Conservation (phyloP, 2,113 vertebrate species). For the Limanda limanda region DNA sequence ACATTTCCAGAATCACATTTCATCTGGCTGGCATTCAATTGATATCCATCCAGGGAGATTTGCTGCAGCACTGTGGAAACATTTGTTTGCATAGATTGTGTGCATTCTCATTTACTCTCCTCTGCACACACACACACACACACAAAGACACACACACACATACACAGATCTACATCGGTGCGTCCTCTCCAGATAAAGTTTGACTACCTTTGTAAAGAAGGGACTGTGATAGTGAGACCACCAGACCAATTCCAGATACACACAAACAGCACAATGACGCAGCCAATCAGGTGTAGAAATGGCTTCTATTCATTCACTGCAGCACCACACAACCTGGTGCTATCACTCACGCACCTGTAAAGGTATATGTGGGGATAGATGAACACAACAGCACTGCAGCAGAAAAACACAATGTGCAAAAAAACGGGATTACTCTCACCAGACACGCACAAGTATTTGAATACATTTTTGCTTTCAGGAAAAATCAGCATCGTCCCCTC, state of each 20-base stretch:
- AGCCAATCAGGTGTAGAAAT: conserved; percentile 42
- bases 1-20: not conserved
- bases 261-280: conserved; percentile 21
- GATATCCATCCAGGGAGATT: conserved; percentile 25
- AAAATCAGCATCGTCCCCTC: conserved; percentile 26
- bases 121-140: conserved; percentile 5
- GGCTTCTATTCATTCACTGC: conserved; percentile 32
- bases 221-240: conserved; percentile 21
- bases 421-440: conserved; percentile 15
- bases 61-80: conserved; percentile 15
- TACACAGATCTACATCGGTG: not conserved
- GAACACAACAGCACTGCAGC: not conserved
- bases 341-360: conserved; percentile 29
- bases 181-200: conserved; percentile 3
- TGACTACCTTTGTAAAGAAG: conserved; percentile 4
- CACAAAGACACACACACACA: conserved; percentile 3
- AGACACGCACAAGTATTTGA: conserved; percentile 24
- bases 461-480: conserved; percentile 33
- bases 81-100: conserved; percentile 28
- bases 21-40: conserved; percentile 28
- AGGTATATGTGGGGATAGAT: conserved; percentile 3
- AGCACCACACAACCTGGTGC: conserved; percentile 3
- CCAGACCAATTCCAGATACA: not conserved
- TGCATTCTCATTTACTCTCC: not conserved
- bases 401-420: not conserved